Percentiles rank a stretch among this genome's conserved stretches.
Conservation (phyloP, 2,113 vertebrate genomes). For the Anas platyrhynchos region DNA sequence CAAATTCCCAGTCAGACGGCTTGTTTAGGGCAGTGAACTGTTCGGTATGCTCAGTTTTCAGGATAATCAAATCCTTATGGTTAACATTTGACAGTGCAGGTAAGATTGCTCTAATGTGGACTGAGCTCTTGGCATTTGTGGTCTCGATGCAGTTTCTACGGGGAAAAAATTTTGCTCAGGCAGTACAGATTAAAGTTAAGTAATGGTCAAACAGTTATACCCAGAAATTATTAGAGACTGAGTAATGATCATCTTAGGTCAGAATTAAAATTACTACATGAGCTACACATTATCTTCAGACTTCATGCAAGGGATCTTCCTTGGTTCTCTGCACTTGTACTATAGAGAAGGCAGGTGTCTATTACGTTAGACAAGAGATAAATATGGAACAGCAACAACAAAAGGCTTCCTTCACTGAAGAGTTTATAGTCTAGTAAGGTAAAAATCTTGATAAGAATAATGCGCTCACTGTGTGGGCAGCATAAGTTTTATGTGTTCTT, state of each 20-base stretch:
- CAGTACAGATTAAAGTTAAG: background rate
- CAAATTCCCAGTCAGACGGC: background rate
- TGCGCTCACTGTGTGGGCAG: conserved; percentile 43
- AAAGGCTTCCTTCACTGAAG: background rate
- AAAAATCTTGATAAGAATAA: conserved; percentile 30
- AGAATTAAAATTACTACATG: background rate
- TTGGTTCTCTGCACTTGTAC: background rate
- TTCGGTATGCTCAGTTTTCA: background rate
- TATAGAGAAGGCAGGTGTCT: background rate
- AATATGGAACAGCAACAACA: background rate
- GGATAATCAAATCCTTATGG: background rate
- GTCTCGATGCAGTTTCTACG: background rate
- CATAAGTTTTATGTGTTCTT: conserved; percentile 41
- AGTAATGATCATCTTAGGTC: background rate
- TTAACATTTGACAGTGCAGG: background rate
- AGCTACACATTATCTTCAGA: background rate
- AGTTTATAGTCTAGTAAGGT: background rate
- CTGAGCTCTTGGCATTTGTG: background rate
- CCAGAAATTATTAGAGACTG: background rate
- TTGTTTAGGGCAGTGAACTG: background rate
- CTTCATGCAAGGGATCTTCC: background rate
- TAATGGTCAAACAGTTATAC: background rate
- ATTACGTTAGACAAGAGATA: background rate
- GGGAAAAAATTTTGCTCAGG: background rate
- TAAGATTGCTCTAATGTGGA: background rate